Base-by-base conservation (phyloP, 2,113 vertebrate genomes). In the Petaurus breviceps region DNA sequence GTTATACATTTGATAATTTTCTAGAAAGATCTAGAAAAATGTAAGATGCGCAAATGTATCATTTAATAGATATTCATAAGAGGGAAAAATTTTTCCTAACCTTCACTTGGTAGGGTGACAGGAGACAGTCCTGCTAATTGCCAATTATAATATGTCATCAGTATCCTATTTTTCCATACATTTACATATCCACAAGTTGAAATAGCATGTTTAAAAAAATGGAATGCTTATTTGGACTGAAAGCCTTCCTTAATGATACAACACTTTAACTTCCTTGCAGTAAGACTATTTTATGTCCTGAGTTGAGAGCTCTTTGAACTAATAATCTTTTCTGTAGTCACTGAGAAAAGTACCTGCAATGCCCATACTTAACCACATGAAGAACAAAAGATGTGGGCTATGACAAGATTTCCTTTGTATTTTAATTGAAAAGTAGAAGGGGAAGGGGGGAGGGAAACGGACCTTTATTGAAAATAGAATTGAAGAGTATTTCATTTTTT, bases 381-480 rank as follows among this genome's bases (percentile, higher is more conserved):
- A 97, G 96, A 98, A 97, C 47, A 95, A 97, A 97, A 97, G 95
- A 95, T 51, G 0, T 84, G 95, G 93, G 95, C 94, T 97, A 90
- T 94, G 95, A 61, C 26, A 96, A 96, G 95, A 94, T 93, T 95
- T 94, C 43, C 55, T 96, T 94, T 96, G 92, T 92, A 53, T 94
- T 52, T 50, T 92, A 95, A 90, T 77, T 89, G 92, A 97, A 96
- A 97, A 96, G 23, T 47, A 90, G 31, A 91, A 46, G 6, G 3
- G 47, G 49, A 22, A n/a, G n/a, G 2, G 47, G 47, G 47, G 47
- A 49, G 47, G 37, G 92, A 96, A 96, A 96, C n/a, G 61, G 47
- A 0, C 25, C 19, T 57, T 0, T 51, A 94, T 77, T 94, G 93
- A 95, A 31, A 95, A 94, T 92, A 97, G 92, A 96, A 37, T 92